Base-by-base conservation (phyloP, 2,113 vertebrate genomes). In the Damaliscus lunatus region DNA sequence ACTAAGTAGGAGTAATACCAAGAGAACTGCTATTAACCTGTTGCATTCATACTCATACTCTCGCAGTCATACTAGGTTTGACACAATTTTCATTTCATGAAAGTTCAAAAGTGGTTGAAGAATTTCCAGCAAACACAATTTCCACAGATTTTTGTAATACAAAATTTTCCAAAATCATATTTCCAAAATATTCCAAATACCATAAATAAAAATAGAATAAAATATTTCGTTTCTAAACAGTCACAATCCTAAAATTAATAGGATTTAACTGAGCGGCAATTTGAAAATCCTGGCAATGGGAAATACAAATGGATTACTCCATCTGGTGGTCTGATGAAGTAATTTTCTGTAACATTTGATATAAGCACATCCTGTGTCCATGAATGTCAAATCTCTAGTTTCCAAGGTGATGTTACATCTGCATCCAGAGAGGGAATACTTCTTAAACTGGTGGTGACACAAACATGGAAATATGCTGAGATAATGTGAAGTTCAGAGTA, bases 281-380 rank as follows among this genome's bases (percentile, higher is more conserved):
- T 94, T 48, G 67, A 92, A 96, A 96, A 52, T 94, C 90, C 43
- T 74, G 74, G 43, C 80, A 96, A 95, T 50, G 52, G 48, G 74
- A 95, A 88, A 82, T 50, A 91, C 7, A 52, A 83, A 83, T 52
- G 2, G 87, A 92, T 90, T 88, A 80, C 53, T 96, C 55, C 64
- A 96, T 74, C 80, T 96, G 43, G 31, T 93, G 55, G 80, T 59
- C 52, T 94, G 36, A 95, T 78, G 16, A 85, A 83, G n/a, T 86
- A 62, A 95, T 36, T 91, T 81, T 93, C 31, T 89, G 13, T 97
- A 94, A 96, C 31, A 92, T 36, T 53, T 86, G 31, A 77, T 19
- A 21, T 57, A 82, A 92, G 33, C 7, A 88, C 43, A 40, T 53
- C 57, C 13, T 77, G 46, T 52, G 9, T 50, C n/a, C 94, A 31